Base-by-base conservation (phyloP, 35 echinoderm and acorn worm genomes). In the Eucidaris tribuloides region DNA sequence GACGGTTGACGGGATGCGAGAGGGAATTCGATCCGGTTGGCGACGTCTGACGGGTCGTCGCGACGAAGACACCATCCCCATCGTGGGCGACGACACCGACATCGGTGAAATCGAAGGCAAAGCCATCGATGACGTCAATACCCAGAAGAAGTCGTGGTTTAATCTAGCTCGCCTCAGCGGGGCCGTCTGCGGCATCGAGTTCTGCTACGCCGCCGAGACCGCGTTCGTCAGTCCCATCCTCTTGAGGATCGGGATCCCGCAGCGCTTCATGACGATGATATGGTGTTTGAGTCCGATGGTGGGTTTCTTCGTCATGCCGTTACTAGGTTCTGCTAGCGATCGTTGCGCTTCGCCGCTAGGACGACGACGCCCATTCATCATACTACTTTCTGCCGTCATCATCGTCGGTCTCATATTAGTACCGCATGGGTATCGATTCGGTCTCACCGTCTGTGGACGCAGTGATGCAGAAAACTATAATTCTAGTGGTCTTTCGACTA, bases 141-240 rank as follows among this genome's bases (percentile, higher is more conserved):
- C 20, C 42, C 42, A 31, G 34, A 61, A 79, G 40, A 92, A 92
- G 41, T 65, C 79, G 7, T 81, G 85, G 15, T 62, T 82, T 36
- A 85, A 84, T 20, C 60, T 99, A 20, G 83, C 91, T 3, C 49
- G 87, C 13, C 76, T 99, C 11, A 99, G 96, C 45, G 90, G 91
- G 2, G 85, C 96, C 29, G 96, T 99, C 41, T 99, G 96, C 79
- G 96, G 96, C 63, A 99, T 99, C 58, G 96, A 99, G 72, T 99
- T 99, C 79, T 99, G 96, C 79, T 99, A 99, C 62, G 91, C 96
- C 17, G 96, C 96, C 22, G 96, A 99, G 76, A 99, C 96, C 0
- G 96, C 96, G 7, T 99, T 93, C 48, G 96, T 99, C 18, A 93
- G 85, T 31, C 96, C 96, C 5, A 87, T 93, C n/a, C 44, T 99